Evolutionary conservation across 2,113 vertebrate species (phyloP), one percentile per base, ranked within the genome.

Genomic region (Numida meleagris): DNA sequence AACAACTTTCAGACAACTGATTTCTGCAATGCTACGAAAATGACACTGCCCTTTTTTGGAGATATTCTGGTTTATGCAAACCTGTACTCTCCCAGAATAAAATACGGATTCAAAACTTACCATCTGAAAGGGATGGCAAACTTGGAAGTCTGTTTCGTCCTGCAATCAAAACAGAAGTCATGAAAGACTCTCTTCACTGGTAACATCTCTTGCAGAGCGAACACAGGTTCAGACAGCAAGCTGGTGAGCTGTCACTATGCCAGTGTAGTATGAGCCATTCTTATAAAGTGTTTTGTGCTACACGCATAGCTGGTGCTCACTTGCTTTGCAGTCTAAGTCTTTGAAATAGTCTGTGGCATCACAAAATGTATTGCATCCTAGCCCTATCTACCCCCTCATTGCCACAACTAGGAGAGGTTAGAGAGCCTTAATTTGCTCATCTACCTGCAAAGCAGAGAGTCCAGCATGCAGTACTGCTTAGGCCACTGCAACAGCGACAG

Each of bases 101-200:
- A 48, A 45, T 42, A 85, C 20, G 45, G 46, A 53, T 72, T 65
- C 66, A 73, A 74, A 46, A 67, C 98, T 98, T 97, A 99, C 99
- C 97, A 82, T 99, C 99, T 48, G 98, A 98, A 97, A 99, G 98
- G 24, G 97, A 98, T 93, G 98, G 98, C 75, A 98, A 98, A 96
- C 97, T 98, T 82, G 97, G 98, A 93, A 96, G 97, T 96, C 97
- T 98, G 66, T 97, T 97, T 96, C 98, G 99, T 88, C 98, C 99
- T 99, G 94, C 92, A 95, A 95, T 71, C 38, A 95, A 96, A 97
- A 73, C 12, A 89, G 80, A 65, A 36, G 36, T 53, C 6, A 62
- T 82, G 38, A 93, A 51, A 83, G 15, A 75, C 72, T 57, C 72
- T 57, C 63, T 70, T 82, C 24, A 62, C 10, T 38, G 80, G 34